phyloP scores from a whole-genome alignment of 2,888 invertebrate genomes.

The Morpho deidamia region DNA sequence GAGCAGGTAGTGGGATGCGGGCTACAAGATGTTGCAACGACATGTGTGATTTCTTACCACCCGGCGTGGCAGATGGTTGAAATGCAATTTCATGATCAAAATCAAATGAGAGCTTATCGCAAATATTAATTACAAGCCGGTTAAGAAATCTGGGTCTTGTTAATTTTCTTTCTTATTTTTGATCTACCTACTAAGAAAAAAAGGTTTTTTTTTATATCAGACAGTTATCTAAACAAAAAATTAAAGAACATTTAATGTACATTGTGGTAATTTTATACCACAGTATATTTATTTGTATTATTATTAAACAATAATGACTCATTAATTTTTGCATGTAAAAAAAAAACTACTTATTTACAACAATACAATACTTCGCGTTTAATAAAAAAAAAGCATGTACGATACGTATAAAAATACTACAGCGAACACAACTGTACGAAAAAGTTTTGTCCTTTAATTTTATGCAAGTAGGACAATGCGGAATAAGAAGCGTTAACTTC shows the following conservation, averaged over 20 bases:
- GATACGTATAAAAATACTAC: neutral
- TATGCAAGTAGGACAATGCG: conserved; percentile 1
- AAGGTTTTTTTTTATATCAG: no score
- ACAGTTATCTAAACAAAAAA: no score
- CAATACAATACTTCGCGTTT: no score
- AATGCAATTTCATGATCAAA: conserved; percentile 26
- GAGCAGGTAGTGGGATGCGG: conserved; percentile 69
- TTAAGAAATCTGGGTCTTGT: conserved; percentile 5
- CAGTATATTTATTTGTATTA: no score
- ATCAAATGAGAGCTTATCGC: conserved; percentile 12
- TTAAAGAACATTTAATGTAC: no score
- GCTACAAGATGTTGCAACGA: conserved; percentile 42
- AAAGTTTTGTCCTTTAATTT: conserved; percentile 7
- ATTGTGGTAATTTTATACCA: no score
- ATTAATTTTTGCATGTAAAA: no score
- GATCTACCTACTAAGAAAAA: no score
- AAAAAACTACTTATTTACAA: no score
- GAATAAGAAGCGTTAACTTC: conserved; percentile 8
- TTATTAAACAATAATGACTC: no score
- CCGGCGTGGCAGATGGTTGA: conserved; percentile 54
- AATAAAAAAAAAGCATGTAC: no score
- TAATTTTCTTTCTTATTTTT: neutral
- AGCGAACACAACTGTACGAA: neutral
- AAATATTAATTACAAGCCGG: conserved; percentile 22
- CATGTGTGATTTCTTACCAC: conserved; percentile 54